These are phyloP conservation scores for Acheta domesticus DNA, from an alignment of 2,888 invertebrate genomes.

Conservation along the genomic window DNA sequence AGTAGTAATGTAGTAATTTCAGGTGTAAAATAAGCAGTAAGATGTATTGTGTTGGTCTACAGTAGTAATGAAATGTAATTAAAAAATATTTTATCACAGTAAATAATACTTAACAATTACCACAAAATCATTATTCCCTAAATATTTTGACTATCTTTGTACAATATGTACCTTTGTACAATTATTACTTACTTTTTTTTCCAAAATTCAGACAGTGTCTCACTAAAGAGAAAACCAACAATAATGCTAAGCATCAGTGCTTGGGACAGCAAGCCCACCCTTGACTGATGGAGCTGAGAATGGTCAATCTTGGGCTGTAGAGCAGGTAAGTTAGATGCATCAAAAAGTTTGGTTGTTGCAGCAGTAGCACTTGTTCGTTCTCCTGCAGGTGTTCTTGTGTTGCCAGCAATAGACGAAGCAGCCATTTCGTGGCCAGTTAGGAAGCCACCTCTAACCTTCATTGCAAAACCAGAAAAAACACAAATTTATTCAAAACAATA, in stretches of 20 bases:
- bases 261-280: constrained; percentile 83
- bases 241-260: constrained; percentile 87
- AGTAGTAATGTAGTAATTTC: too few species aligned
- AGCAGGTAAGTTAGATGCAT: constrained; percentile 40
- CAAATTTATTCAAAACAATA: background rate
- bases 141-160: too few species aligned
- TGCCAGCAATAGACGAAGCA: constrained; percentile 56
- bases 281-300: constrained; percentile 86
- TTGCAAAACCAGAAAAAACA: constrained; percentile 27
- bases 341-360: constrained; percentile 42
- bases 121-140: too few species aligned
- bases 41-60: too few species aligned
- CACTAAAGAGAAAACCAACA: constrained; percentile 83
- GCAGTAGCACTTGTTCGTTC: constrained; percentile 52
- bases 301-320: constrained; percentile 58
- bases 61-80: too few species aligned
- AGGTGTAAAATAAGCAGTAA: too few species aligned
- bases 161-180: too few species aligned
- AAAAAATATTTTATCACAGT: too few species aligned
- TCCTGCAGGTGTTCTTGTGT: constrained; percentile 45
- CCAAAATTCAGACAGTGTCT: constrained; percentile 89
- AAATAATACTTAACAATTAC: too few species aligned
- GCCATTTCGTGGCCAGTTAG: constrained; percentile 61
- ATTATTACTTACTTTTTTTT: constrained; percentile 75
- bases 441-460: constrained; percentile 79